Percentiles rank a stretch among this genome's conserved stretches.
Evolutionary conservation across 2,888 invertebrate species (phyloP).

Genomic region (Leucoma salicis): DNA sequence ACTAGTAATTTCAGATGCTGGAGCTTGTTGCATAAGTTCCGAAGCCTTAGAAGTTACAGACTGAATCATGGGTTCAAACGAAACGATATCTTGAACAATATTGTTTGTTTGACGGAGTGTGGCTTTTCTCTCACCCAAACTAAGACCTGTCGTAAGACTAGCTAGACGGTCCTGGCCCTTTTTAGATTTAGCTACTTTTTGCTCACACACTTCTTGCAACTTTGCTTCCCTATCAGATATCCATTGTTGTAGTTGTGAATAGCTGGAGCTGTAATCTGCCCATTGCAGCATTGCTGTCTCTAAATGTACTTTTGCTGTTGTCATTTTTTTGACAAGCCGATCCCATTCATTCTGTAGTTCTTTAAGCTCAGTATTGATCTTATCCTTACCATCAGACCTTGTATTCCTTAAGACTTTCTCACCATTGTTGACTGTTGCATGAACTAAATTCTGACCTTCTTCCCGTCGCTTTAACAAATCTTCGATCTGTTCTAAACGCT

Average conservation of each 20-base stretch:
- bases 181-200: constrained; percentile 90
- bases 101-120: constrained; percentile 95
- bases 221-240: constrained; percentile 96
- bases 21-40: constrained; percentile 94
- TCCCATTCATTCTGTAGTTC: constrained; percentile 97
- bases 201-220: constrained; percentile 93
- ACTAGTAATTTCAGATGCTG: constrained; percentile 94
- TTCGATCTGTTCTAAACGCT: constrained; percentile 89
- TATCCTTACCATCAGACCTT: constrained; percentile 93
- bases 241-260: constrained; percentile 96
- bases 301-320: constrained; percentile 93
- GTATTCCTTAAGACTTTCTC: constrained; percentile 95
- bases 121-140: constrained; percentile 93
- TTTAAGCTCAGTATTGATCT: constrained; percentile 92
- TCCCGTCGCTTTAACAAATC: constrained; percentile 91
- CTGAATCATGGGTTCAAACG: constrained; percentile 98
- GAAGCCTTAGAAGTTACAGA: constrained; percentile 96
- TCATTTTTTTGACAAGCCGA: constrained; percentile 93
- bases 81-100: constrained; percentile 97
- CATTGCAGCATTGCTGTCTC: constrained; percentile 96
- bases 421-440: constrained; percentile 93
- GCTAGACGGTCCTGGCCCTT: constrained; percentile 85
- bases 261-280: constrained; percentile 97
- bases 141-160: constrained; percentile 88
- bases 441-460: constrained; percentile 92